A percentile compares a stretch with the other conserved stretches of the same genome.
Evolutionary conservation across 2,797 vertebrate genomes (phyloP).

Genomic region (Selene dorsalis): DNA sequence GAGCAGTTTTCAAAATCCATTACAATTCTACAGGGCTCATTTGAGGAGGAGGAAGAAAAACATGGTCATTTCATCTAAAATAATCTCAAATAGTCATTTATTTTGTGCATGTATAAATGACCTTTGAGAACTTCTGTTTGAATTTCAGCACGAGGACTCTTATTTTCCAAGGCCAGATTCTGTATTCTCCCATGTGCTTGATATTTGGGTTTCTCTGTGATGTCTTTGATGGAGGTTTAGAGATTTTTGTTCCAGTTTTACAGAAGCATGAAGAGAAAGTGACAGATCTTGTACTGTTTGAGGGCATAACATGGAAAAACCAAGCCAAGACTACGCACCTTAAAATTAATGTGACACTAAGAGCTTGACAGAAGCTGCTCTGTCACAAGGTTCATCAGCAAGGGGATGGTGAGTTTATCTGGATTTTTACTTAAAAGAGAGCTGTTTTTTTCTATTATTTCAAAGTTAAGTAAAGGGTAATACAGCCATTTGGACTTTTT

Average conservation of each 20-base stretch:
- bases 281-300: neutral
- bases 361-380: neutral
- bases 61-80: conserved; percentile 26
- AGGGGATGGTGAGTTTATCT: no score
- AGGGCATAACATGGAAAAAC: neutral
- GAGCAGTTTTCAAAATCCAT: conserved; percentile 53
- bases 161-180: conserved; percentile 5
- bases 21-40: conserved; percentile 37
- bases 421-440: no score
- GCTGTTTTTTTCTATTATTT: no score
- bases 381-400: no score
- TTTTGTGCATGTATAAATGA: conserved; percentile 20
- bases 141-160: conserved; percentile 11
- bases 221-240: conserved; percentile 6
- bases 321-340: neutral
- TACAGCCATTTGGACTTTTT: no score
- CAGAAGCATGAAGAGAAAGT: neutral
- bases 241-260: conserved; percentile 11
- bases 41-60: conserved; percentile 14
- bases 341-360: neutral
- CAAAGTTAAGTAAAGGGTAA: no score
- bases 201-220: conserved; percentile 2
- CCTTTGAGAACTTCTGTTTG: conserved; percentile 25
- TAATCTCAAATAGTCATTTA: conserved; percentile 12
- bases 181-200: neutral